Conservation (phyloP, 2,797 vertebrate genomes). For the Microchirus variegatus region DNA sequence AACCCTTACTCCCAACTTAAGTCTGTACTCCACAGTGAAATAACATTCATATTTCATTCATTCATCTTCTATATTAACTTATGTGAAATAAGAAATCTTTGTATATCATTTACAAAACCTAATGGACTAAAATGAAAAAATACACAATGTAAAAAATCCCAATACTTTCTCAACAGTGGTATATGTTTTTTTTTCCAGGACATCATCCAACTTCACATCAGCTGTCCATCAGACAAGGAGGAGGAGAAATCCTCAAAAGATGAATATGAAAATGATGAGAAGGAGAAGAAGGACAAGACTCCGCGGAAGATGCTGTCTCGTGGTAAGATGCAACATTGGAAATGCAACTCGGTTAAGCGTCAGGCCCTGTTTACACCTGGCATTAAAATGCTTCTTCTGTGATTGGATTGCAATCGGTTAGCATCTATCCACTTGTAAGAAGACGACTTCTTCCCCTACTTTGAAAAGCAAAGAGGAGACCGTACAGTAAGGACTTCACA, state of each 20-base stretch:
- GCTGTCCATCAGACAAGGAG: conserved; percentile 97
- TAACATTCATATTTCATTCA: conserved; percentile 1
- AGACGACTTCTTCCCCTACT: too few species aligned
- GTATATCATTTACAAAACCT: neutral
- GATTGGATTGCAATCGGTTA: too few species aligned
- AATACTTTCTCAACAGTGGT: conserved; percentile 10
- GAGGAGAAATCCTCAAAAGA: conserved; percentile 95
- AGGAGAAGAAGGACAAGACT: conserved; percentile 94
- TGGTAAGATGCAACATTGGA: conserved; percentile 77
- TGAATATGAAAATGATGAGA: conserved; percentile 95
- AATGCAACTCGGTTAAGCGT: neutral
- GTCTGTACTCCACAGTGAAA: neutral
- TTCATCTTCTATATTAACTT: too few species aligned
- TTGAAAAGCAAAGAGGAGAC: too few species aligned
- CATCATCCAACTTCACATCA: conserved; percentile 97
- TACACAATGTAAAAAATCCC: conserved; percentile 1
- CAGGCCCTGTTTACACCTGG: too few species aligned
- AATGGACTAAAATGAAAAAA: conserved; percentile 1
- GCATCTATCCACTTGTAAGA: too few species aligned
- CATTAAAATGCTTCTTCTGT: too few species aligned
- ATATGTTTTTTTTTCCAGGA: conserved; percentile 81
- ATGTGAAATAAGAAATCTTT: too few species aligned
- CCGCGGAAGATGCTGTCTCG: conserved; percentile 96
- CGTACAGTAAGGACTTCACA: too few species aligned
- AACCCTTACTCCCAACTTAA: conserved; percentile 14